Evolutionary conservation across 2,797 vertebrate genomes (phyloP).

Genomic region (Peromyscus melanophrys): DNA sequence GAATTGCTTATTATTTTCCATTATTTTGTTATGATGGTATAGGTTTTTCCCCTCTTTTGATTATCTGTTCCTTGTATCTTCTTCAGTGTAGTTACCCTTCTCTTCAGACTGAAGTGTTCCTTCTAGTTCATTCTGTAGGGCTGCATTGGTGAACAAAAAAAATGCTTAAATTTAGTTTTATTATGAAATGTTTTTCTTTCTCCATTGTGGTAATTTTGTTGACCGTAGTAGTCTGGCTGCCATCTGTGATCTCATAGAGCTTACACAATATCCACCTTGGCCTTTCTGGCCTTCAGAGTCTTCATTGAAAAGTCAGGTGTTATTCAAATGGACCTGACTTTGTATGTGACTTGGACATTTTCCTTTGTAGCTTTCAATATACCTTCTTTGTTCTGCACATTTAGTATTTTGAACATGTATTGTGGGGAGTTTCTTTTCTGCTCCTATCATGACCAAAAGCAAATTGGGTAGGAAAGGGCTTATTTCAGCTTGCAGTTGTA

Average conservation of each 20-base stretch:
- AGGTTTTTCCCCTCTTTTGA: neutral
- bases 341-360: neutral
- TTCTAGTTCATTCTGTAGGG: neutral
- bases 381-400: neutral
- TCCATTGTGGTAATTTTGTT: neutral
- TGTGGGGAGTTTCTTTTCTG: neutral
- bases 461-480: neutral
- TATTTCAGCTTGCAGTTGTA: neutral
- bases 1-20: neutral
- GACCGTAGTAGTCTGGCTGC: no score
- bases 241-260: neutral
- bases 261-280: neutral
- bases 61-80: neutral
- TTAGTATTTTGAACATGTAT: neutral
- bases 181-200: neutral
- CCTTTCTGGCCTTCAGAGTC: neutral
- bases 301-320: neutral
- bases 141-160: neutral
- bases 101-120: neutral
- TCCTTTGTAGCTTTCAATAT: neutral
- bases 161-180: neutral
- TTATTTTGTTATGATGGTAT: neutral
- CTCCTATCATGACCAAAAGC: neutral
- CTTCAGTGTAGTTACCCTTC: neutral
- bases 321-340: neutral